phyloP scores from a whole-genome alignment of 37 sponge, comb jelly and placozoan species.

The Hormiphora californensis region DNA sequence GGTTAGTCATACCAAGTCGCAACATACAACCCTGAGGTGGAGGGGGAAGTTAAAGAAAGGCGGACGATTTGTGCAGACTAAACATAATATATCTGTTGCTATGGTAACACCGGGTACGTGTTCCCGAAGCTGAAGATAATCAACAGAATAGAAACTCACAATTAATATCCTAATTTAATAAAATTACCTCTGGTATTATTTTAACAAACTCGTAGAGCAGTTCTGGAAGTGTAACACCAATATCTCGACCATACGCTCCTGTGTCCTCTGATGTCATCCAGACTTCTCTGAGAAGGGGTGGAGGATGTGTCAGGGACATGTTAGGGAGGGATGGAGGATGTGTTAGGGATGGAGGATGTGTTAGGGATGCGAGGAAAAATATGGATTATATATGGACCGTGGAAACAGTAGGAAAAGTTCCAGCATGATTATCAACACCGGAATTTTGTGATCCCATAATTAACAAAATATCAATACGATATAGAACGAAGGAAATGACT shows the following conservation, averaged over 20 bases:
- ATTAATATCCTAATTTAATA: no score
- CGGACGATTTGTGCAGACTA: no score
- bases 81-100: conserved; percentile 97
- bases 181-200: conserved; percentile 90
- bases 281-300: conserved; percentile 61
- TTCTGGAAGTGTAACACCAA: conserved; percentile 82
- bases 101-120: conserved; percentile 90
- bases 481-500: no score
- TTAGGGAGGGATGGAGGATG: not conserved
- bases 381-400: no score
- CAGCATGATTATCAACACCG: no score
- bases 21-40: conserved; percentile 84
- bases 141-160: no score
- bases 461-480: no score
- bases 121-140: no score
- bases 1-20: conserved; percentile 95
- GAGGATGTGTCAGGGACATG: not conserved
- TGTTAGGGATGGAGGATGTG: not conserved
- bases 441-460: no score
- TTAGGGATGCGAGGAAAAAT: no score
- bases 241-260: conserved; percentile 92
- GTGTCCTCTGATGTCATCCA: conserved; percentile 95
- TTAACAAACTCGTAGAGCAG: conserved; percentile 83
- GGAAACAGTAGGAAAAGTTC: no score
- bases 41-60: no score